A percentile compares a stretch with the other conserved stretches of the same genome.
phyloP scores from a whole-genome alignment of 2,888 invertebrate species.

The Deilephila porcellus region DNA sequence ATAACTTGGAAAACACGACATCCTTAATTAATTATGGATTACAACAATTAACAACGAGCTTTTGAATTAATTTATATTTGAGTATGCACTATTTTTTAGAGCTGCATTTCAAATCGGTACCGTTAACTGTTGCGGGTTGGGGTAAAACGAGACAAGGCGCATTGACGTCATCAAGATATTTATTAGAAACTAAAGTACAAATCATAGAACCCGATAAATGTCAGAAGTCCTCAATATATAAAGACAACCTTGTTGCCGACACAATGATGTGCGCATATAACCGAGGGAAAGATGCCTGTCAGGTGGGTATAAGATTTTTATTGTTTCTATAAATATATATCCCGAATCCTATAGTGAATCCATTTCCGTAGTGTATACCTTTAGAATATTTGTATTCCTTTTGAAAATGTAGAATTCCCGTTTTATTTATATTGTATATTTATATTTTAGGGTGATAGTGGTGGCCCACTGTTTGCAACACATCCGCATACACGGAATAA shows the following conservation, averaged over 20 bases:
- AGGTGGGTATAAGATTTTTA: constrained; percentile 64
- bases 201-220: constrained; percentile 67
- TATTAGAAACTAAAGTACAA: constrained; percentile 78
- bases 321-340: no score
- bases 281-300: constrained; percentile 86
- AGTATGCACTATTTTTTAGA: constrained; percentile 48
- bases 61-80: no score
- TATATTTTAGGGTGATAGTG: constrained; percentile 86
- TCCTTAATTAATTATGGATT: no score
- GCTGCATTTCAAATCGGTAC: constrained; percentile 61
- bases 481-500: constrained; percentile 63
- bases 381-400: no score
- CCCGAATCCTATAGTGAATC: no score
- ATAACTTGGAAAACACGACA: no score
- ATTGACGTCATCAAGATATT: constrained; percentile 72
- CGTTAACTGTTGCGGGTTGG: constrained; percentile 78
- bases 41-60: no score
- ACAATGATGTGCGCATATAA: constrained; percentile 86
- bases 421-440: background rate
- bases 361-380: no score
- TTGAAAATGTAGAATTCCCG: no score
- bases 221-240: constrained; percentile 68
- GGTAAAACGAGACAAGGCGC: constrained; percentile 76
- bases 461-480: constrained; percentile 86
- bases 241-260: constrained; percentile 68